A percentile compares a stretch with the other conserved stretches of the same genome.
These are phyloP conservation scores for Planococcus citri DNA, from an alignment of 1,140 invertebrate species.

Conservation along the genomic window DNA sequence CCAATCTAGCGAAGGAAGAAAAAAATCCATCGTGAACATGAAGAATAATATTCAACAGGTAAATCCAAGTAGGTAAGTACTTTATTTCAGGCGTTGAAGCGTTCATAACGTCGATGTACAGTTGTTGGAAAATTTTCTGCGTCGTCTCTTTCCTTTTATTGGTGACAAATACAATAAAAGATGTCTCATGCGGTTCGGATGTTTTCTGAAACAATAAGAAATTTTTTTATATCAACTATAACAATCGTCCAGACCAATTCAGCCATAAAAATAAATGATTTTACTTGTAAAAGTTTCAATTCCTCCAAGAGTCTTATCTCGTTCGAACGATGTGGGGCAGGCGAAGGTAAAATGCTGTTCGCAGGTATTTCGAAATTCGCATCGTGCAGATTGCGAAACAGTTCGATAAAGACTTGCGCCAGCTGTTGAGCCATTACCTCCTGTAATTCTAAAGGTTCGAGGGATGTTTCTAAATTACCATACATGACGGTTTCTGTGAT, in stretches of 20 bases:
- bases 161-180: neutral
- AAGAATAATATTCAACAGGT: no score
- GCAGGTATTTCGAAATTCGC: neutral
- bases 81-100: conserved; percentile 5
- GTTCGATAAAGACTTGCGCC: neutral
- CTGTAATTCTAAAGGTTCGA: neutral
- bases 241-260: neutral
- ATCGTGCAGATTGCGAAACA: neutral
- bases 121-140: neutral
- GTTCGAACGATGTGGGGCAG: neutral
- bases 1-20: neutral
- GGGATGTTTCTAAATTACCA: neutral
- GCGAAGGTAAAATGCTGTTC: neutral
- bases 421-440: neutral
- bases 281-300: neutral
- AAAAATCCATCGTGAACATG: neutral
- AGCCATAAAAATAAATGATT: neutral
- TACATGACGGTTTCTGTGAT: neutral
- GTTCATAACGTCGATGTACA: conserved; percentile 3
- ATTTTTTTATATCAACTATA: no score
- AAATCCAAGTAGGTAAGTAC: no score
- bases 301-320: neutral
- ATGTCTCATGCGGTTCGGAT: neutral
- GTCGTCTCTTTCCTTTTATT: no score
- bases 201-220: neutral